Conservation (phyloP, 2,113 vertebrate species). For the Silurus meridionalis region DNA sequence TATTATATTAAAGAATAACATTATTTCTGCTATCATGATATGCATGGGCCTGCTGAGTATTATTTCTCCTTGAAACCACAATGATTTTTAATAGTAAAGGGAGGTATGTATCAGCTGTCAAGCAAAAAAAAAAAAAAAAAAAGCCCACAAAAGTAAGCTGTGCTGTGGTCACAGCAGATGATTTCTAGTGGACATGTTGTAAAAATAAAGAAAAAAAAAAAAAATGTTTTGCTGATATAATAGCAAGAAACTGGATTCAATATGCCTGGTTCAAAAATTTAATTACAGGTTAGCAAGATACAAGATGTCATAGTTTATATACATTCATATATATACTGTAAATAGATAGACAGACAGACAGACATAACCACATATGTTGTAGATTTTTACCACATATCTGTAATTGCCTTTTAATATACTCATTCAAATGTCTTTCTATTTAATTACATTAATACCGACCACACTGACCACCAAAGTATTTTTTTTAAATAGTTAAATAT, state of each 20-base stretch:
- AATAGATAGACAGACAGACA: too few species aligned
- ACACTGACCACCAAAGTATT: background rate
- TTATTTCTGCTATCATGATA: conserved; percentile 45
- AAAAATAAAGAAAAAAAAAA: background rate
- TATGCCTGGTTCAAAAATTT: background rate
- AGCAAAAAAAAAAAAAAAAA: background rate
- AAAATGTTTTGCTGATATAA: background rate
- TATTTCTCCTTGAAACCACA: conserved; percentile 42
- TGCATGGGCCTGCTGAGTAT: conserved; percentile 39
- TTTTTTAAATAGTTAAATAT: background rate
- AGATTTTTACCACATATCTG: too few species aligned
- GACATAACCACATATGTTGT: too few species aligned
- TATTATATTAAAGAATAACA: conserved; percentile 54
- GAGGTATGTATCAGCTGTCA: conserved; percentile 37
- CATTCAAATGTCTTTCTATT: background rate
- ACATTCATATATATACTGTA: background rate
- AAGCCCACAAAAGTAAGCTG: conserved; percentile 15
- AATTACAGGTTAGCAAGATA: background rate
- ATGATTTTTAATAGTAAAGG: conserved; percentile 24
- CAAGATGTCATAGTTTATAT: background rate
- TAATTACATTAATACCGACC: background rate
- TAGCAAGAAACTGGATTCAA: conserved; percentile 1
- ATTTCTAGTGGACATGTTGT: background rate
- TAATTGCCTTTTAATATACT: too few species aligned
- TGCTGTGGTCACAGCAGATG: conserved; percentile 27